phyloP scores from a whole-genome alignment of 2,888 invertebrate genomes.

The Nomada ferruginata region DNA sequence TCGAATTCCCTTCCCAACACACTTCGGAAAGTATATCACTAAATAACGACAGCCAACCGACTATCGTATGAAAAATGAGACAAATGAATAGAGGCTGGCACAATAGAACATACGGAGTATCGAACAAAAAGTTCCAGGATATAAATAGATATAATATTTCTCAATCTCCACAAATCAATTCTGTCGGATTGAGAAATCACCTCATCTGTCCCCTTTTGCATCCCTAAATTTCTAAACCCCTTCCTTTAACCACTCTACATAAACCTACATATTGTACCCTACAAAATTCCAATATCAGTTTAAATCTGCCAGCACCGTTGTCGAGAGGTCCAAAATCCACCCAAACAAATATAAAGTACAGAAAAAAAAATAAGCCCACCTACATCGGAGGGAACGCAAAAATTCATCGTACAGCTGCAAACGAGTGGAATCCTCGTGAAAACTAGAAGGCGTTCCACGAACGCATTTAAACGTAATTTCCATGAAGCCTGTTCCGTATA shows the following conservation, averaged over 20 bases:
- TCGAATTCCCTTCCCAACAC: not conserved
- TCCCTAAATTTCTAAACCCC: not conserved
- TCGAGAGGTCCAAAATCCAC: not conserved
- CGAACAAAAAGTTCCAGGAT: constrained; percentile 20
- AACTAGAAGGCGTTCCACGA: constrained; percentile 52
- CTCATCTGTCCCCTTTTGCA: constrained; percentile 7
- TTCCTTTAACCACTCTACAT: not conserved
- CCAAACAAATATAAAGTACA: too few species aligned
- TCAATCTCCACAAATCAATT: constrained; percentile 35
- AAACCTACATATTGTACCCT: not conserved
- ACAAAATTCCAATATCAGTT: not conserved
- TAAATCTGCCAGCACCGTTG: rapidly evolving
- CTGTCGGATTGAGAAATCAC: constrained; percentile 33
- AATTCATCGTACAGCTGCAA: constrained; percentile 5
- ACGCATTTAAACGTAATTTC: constrained; percentile 68
- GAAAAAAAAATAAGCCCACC: not conserved
- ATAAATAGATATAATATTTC: constrained; percentile 6
- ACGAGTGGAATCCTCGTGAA: constrained; percentile 48
- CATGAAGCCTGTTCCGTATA: constrained; percentile 64
- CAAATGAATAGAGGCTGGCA: constrained; percentile 14
- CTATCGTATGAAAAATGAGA: constrained; percentile 7
- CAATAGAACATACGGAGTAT: constrained; percentile 16
- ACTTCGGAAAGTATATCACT: not conserved
- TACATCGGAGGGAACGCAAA: not conserved
- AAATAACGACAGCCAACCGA: constrained; percentile 13